Evolutionary conservation across 2,797 vertebrate species (phyloP).

Genomic region (Sitta carolinensis): DNA sequence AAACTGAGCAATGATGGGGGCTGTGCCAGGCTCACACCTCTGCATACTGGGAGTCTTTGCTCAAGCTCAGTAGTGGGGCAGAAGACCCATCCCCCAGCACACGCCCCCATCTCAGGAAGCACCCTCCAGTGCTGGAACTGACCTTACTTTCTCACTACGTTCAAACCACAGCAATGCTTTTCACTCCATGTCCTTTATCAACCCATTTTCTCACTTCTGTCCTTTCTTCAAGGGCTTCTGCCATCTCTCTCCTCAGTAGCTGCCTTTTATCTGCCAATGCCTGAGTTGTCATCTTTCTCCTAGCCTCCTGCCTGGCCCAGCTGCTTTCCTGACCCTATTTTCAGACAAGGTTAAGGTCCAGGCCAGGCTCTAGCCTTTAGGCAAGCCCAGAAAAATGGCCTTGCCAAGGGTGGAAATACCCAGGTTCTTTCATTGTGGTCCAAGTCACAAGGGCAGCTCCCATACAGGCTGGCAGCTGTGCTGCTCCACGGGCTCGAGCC

Average conservation of each 20-base stretch:
- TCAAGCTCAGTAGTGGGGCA: neutral
- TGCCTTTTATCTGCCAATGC: neutral
- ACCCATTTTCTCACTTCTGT: neutral
- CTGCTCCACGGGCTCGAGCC: neutral
- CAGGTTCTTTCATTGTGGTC: conserved; percentile 35
- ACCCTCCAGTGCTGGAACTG: neutral
- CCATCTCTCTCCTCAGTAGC: neutral
- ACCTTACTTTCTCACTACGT: neutral
- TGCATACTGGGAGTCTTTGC: neutral
- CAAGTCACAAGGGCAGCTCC: conserved; percentile 51
- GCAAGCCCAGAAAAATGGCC: neutral
- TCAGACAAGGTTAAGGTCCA: conserved; percentile 20
- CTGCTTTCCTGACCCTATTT: conserved; percentile 50
- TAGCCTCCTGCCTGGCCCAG: conserved; percentile 20
- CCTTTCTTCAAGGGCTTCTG: neutral
- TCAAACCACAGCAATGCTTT: neutral
- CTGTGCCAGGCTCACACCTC: neutral
- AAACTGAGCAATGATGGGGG: neutral
- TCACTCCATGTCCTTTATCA: neutral
- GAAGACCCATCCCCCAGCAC: neutral
- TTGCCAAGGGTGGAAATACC: conserved; percentile 41
- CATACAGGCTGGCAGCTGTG: conserved; percentile 40
- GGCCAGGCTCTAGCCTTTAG: conserved; percentile 29
- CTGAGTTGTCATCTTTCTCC: conserved; percentile 14
- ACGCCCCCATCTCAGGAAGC: neutral